Base-by-base conservation (phyloP, 2,888 invertebrate species). In the Caenorhabditis sp. region DNA sequence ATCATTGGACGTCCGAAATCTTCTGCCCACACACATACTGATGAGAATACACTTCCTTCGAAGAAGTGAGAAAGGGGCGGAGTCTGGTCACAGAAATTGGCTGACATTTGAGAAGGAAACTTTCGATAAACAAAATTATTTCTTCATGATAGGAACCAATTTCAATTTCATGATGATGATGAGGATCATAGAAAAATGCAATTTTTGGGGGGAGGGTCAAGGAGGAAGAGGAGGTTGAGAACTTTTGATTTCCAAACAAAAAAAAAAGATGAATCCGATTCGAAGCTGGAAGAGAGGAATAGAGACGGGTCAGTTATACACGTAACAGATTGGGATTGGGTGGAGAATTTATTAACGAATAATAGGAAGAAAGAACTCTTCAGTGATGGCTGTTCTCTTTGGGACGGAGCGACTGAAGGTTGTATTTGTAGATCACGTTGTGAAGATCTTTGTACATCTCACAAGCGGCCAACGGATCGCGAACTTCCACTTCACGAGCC, bases 1-100 rank as follows among this genome's bases (percentile, higher is more conserved):
- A 79, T 79, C 79, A 70, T 79, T 79, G n/a, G 24, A n/a, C 69
- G 77, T 77, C 77, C 77, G 69, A 77, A 77, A 69, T 49, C 68
- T 59, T 49, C 68, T 59, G 31, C 22, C 38, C 26, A 76, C 51
- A 26, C 22, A 51, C 10, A 51, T n/a, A n/a, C n/a, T n/a, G n/a
- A n/a, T n/a, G 51, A 41, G 54, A 35, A 51, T 56, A 47, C 19
- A 58, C 44, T 58, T 4, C 35, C 47, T 51, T 74, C 7, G 12
- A 63, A 51, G 31, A 72, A 61, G 7, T 35, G 26, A 54, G 16
- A 16, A 22, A 28, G 14, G 41, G 54, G 41, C 2, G 26, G 64
- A 22, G 54, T n/a, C 7, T 6, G n/a, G 54, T 72, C 56, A n/a
- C 35, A 6, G 41, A 14, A 5, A 77, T 69, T 77, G 63, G 63